A percentile compares a stretch with the other conserved stretches of the same genome.
phyloP scores from a whole-genome alignment of 2,113 vertebrate genomes.

The Prochilodus magdalenae region DNA sequence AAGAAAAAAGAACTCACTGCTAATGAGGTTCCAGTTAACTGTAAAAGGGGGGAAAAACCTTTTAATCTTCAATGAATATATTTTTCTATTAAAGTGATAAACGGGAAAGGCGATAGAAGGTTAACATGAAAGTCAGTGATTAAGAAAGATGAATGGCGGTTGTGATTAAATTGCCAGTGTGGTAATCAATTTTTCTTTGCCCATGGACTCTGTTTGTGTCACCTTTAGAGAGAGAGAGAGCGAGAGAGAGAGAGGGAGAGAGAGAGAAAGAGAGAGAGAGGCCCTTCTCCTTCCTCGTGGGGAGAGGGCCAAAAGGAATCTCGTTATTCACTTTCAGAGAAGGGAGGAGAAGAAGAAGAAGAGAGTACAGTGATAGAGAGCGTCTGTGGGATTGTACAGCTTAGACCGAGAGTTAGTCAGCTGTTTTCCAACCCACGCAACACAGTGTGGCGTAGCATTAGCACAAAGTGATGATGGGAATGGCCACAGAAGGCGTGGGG shows the following conservation, averaged over 20 bases:
- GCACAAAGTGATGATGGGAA: too few species aligned
- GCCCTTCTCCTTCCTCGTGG: not conserved
- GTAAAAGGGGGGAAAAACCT: not conserved
- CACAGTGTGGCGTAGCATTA: not conserved
- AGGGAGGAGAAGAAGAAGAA: not conserved
- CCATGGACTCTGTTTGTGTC: slow-evolving; percentile 27
- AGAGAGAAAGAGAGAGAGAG: not conserved
- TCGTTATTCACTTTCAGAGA: not conserved
- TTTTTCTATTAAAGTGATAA: slow-evolving; percentile 58
- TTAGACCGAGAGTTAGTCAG: not conserved
- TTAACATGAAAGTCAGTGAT: slow-evolving; percentile 54
- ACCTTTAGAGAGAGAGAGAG: slow-evolving; percentile 24
- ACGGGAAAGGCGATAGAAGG: slow-evolving; percentile 31
- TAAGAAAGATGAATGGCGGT: slow-evolving; percentile 56
- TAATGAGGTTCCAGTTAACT: slow-evolving; percentile 63
- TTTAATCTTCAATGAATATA: slow-evolving; percentile 50
- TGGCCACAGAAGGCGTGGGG: not conserved
- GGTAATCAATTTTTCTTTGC: slow-evolving; percentile 52
- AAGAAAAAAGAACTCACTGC: slow-evolving; percentile 5
- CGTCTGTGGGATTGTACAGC: not conserved
- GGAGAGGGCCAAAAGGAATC: not conserved
- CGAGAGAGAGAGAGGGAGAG: not conserved
- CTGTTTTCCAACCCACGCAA: not conserved
- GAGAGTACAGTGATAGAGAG: not conserved
- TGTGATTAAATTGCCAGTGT: slow-evolving; percentile 58